Evolutionary conservation across 2,113 vertebrate species (phyloP).

Genomic region (Thomomys bottae): DNA sequence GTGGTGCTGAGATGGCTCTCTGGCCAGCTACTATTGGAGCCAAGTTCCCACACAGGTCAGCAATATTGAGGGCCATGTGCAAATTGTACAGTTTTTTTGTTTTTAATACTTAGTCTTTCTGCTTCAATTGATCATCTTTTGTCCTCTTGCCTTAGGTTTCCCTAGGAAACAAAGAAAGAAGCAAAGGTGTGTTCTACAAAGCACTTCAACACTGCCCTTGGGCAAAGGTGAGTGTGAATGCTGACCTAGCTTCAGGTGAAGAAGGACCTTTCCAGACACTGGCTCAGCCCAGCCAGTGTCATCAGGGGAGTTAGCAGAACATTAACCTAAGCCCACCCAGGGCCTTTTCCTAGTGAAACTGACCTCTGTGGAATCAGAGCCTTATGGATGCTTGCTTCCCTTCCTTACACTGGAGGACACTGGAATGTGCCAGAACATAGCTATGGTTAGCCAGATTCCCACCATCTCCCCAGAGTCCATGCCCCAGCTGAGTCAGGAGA

Average conservation of each 20-base stretch:
- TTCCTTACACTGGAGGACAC: not conserved
- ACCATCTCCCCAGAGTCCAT: fast-evolving
- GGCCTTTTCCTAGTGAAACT: not conserved
- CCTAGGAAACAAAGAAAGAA: constrained; percentile 90
- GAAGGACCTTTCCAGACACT: not conserved
- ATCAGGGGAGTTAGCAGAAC: not conserved
- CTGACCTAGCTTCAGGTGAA: not conserved
- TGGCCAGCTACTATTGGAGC: fast-evolving
- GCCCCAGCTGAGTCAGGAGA: not conserved
- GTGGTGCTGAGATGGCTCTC: not conserved
- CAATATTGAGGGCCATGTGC: fast-evolving
- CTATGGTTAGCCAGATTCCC: not conserved
- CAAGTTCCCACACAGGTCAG: too few species aligned
- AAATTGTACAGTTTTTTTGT: not conserved
- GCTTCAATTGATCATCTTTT: not conserved
- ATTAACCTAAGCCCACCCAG: not conserved
- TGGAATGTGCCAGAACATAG: not conserved
- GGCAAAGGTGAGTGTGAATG: constrained; percentile 91
- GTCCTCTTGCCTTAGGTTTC: constrained; percentile 85
- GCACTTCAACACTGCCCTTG: constrained; percentile 96
- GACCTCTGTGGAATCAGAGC: not conserved
- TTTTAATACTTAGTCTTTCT: not conserved
- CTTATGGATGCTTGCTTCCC: fast-evolving
- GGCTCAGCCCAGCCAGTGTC: not conserved
- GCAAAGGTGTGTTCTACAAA: constrained; percentile 94